phyloP scores from a whole-genome alignment of 2,888 invertebrate genomes.

The Panzeria rudis region DNA sequence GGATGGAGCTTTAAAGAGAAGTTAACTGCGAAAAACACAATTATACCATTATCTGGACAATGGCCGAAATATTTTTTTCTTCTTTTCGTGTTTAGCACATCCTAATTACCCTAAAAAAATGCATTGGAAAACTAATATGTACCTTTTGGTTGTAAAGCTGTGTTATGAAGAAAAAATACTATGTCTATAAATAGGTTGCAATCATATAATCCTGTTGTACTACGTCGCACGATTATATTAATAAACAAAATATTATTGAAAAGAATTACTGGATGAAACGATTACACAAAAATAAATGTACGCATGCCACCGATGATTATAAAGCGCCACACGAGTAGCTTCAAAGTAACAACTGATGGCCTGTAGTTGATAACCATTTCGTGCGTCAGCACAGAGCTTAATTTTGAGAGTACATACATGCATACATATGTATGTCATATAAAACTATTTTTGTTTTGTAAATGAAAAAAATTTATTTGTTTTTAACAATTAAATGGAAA shows the following conservation, averaged over 20 bases:
- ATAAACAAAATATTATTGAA: not conserved
- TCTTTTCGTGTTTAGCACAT: too few species aligned
- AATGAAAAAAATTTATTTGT: not conserved
- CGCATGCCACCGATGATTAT: slow-evolving; percentile 26
- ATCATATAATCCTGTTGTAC: not conserved
- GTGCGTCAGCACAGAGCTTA: slow-evolving; percentile 73
- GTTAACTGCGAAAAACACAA: too few species aligned
- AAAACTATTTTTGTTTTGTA: not conserved
- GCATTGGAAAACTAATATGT: too few species aligned
- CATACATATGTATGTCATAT: not conserved
- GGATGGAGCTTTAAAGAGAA: too few species aligned
- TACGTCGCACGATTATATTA: not conserved
- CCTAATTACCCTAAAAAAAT: too few species aligned
- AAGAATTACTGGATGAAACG: slow-evolving; percentile 3
- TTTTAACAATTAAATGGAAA: too few species aligned
- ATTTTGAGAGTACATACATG: not conserved
- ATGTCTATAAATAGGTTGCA: not conserved
- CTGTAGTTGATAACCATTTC: slow-evolving; percentile 72
- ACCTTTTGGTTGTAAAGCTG: not conserved
- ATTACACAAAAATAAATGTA: not conserved
- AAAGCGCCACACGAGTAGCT: slow-evolving; percentile 49
- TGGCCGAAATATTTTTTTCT: too few species aligned
- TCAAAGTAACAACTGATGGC: slow-evolving; percentile 47
- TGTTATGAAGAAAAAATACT: not conserved
- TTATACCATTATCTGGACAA: too few species aligned